A percentile compares a stretch with the other conserved stretches of the same genome.
Evolutionary conservation across 2,888 invertebrate genomes (phyloP).

Genomic region (Nephrocerus scutellatus): DNA sequence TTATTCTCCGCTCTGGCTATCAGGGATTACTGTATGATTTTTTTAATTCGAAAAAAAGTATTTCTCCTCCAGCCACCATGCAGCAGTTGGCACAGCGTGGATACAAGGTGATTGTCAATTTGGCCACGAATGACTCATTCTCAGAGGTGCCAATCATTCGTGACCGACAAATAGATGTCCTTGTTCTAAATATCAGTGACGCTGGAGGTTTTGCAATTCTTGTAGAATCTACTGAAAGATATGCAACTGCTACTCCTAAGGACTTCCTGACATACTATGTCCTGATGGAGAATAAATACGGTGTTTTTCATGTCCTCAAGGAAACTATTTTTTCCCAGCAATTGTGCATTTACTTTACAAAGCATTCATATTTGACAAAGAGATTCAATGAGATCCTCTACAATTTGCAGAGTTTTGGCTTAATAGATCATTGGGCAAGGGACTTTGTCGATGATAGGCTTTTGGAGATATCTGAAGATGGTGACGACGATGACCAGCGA

Average conservation of each 20-base stretch:
- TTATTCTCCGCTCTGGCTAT: conserved; percentile 22
- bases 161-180: conserved; percentile 12
- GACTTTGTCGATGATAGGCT: conserved; percentile 5
- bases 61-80: conserved; percentile 19
- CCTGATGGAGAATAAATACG: conserved; percentile 15
- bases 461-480: not conserved
- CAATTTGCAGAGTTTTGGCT: conserved; percentile 19
- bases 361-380: conserved; percentile 24
- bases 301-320: conserved; percentile 21
- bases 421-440: conserved; percentile 24
- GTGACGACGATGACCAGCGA: too few species aligned
- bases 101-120: conserved; percentile 22
- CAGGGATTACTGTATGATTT: conserved; percentile 25
- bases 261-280: conserved; percentile 24
- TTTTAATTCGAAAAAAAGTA: conserved; percentile 19
- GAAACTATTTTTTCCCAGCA: conserved; percentile 24
- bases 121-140: conserved; percentile 21
- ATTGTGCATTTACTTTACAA: conserved; percentile 25
- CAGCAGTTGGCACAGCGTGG: conserved; percentile 14
- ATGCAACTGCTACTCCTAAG: conserved; percentile 18
- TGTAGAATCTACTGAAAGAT: conserved; percentile 14
- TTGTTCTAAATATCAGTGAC: conserved; percentile 21
- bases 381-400: conserved; percentile 19
- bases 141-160: conserved; percentile 16
- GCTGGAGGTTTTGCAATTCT: conserved; percentile 16